Conservation (phyloP, 2,113 vertebrate species). For the Odocoileus virginianus region DNA sequence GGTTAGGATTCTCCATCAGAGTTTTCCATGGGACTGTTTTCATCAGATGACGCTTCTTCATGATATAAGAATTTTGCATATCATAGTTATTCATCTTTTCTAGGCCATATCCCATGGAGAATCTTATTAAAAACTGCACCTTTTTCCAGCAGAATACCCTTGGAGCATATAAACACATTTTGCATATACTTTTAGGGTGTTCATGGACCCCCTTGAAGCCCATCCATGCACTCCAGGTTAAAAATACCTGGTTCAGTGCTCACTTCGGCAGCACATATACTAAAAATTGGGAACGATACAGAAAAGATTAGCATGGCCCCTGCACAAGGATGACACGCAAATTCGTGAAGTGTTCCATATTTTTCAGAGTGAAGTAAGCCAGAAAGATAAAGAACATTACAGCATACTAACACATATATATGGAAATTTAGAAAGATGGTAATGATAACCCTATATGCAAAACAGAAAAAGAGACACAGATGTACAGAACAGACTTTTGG, state of each 20-base stretch:
- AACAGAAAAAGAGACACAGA: no score
- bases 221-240: background rate
- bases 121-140: background rate
- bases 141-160: constrained; percentile 29
- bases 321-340: no score
- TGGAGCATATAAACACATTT: background rate
- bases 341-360: no score
- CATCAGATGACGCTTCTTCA: background rate
- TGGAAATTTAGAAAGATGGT: no score
- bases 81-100: background rate
- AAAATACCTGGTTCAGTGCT: background rate
- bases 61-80: background rate
- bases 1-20: background rate
- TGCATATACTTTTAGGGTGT: background rate
- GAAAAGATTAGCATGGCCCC: no score
- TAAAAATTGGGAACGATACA: no score
- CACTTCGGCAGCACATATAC: no score
- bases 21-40: background rate
- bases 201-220: background rate
- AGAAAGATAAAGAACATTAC: no score
- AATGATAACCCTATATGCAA: no score
- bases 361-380: no score
- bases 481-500: no score
- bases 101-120: background rate
- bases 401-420: no score